Evolutionary conservation across 2,797 vertebrate species (phyloP), one percentile per base, ranked within the genome.

Genomic region (Acanthopagrus latus): DNA sequence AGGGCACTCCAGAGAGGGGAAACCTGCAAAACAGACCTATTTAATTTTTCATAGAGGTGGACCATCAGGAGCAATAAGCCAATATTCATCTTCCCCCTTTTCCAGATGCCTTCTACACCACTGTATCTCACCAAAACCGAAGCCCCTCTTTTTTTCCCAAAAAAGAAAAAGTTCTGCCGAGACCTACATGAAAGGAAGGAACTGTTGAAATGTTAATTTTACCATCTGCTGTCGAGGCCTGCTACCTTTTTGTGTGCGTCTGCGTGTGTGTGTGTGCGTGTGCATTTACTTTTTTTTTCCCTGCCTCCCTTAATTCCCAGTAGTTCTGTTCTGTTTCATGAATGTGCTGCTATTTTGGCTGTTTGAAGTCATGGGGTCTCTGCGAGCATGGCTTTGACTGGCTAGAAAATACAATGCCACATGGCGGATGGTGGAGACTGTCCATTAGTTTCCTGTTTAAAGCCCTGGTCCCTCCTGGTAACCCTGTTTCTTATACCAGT

Each of bases 191-290:
- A 99, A 99, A 98, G 96, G 95, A 94, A 95, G 93, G 94, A 97
- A 95, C 96, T 98, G 97, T 98, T 98, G 97, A 99, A 98, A 99
- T 98, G 97, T 98, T 99, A 97, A 99, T 98, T 99, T 98, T 96
- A 96, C 97, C 97, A 96, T 99, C 97, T 97, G 96, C 96, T 97
- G 95, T 97, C 94, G 97, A 97, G 96, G 95, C 96, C 96, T 95
- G 96, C 96, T 98, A 98, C 95, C 95, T 98, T 98, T 95, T 91
- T 63, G n/a, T 68, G 97, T 97, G 95, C 86, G 38, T 10, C 44
- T 10, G 27, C 72, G 18, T 20, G 55, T 59, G 65, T 27, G 51
- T 56, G 60, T 48, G 44, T 76, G 65, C 78, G 81, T 82, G 77
- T 88, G 76, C 83, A 70, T 82, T 57, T 95, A 94, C 94, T 89